Conservation (phyloP, 1,140 invertebrate genomes). For the Hyles vespertilio region DNA sequence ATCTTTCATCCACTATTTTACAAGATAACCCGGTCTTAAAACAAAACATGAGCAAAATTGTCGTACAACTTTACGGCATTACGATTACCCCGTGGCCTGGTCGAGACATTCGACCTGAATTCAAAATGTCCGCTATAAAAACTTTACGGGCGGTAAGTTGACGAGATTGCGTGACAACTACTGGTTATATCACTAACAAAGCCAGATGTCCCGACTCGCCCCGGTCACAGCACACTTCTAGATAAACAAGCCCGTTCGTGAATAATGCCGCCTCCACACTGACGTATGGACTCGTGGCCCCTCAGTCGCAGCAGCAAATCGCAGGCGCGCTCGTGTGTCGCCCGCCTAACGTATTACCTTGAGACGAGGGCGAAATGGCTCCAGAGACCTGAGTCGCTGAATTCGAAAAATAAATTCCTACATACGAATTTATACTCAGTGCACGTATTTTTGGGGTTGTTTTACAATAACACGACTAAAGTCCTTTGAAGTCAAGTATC, state of each 20-base stretch:
- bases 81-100: too few species aligned
- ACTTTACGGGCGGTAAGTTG: too few species aligned
- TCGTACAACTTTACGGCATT: too few species aligned
- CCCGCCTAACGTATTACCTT: conserved; percentile 8
- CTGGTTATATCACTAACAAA: too few species aligned
- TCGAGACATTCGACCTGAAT: too few species aligned
- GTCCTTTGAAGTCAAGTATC: conserved; percentile 13
- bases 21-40: too few species aligned
- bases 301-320: background rate
- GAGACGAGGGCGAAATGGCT: conserved; percentile 19
- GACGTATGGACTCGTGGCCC: background rate
- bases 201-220: too few species aligned
- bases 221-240: too few species aligned
- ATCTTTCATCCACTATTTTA: too few species aligned
- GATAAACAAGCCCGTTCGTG: background rate
- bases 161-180: too few species aligned
- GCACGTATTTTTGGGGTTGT: background rate
- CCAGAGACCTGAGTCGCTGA: conserved; percentile 16
- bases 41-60: too few species aligned
- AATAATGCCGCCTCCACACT: background rate
- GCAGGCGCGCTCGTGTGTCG: background rate
- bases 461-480: background rate
- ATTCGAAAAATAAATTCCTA: conserved; percentile 15
- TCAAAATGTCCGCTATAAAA: too few species aligned
- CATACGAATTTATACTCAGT: background rate